These are phyloP conservation scores for Bhutanitis thaidina DNA, from an alignment of 2,888 invertebrate genomes.

Conservation along the genomic window DNA sequence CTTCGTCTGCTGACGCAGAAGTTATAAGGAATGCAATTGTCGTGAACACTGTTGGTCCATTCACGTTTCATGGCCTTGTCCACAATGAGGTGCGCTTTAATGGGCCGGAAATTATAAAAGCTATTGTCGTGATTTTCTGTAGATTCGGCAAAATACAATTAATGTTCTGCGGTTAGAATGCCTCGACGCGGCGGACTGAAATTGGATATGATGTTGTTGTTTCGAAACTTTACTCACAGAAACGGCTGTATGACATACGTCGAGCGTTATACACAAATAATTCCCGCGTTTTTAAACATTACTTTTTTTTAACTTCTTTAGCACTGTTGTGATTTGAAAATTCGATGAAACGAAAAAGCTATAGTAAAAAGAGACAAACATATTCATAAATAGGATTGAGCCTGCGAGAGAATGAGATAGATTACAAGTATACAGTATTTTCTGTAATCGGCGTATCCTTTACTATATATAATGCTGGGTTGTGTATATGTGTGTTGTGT, in stretches of 20 bases:
- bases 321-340: too few species aligned
- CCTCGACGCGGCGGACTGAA: slow-evolving; percentile 28
- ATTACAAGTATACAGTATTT: too few species aligned
- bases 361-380: too few species aligned
- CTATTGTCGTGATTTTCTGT: slow-evolving; percentile 48
- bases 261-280: neutral
- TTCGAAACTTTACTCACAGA: slow-evolving; percentile 40
- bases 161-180: slow-evolving; percentile 44
- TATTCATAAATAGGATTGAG: too few species aligned
- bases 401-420: too few species aligned
- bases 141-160: slow-evolving; percentile 44
- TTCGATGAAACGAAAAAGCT: too few species aligned
- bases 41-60: slow-evolving; percentile 51
- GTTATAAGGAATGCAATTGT: slow-evolving; percentile 65
- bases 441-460: too few species aligned
- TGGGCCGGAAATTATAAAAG: slow-evolving; percentile 68
- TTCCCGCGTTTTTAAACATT: too few species aligned
- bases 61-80: slow-evolving; percentile 63
- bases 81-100: slow-evolving; percentile 55
- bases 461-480: too few species aligned
- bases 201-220: slow-evolving; percentile 41
- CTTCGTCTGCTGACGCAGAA: slow-evolving; percentile 34
- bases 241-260: slow-evolving; percentile 19
- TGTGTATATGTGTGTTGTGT: too few species aligned
- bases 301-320: too few species aligned